Evolutionary conservation across 1,140 invertebrate genomes (phyloP).

Genomic region (Halictus rubicundus): DNA sequence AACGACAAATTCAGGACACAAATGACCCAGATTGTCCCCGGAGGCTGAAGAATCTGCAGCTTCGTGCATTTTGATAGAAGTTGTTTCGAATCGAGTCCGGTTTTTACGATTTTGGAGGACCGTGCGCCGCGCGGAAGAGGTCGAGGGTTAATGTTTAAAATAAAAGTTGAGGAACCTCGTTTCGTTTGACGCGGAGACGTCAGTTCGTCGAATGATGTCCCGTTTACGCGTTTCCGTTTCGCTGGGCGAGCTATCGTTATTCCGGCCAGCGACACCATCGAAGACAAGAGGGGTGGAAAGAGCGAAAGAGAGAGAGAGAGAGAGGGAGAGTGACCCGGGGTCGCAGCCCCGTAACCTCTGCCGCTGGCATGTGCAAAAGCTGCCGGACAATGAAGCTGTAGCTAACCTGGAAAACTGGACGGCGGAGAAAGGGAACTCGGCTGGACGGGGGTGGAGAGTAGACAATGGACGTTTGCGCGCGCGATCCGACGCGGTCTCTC

Average conservation of each 20-base stretch:
- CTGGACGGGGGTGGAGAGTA: conserved; percentile 9
- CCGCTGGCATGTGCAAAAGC: conserved; percentile 35
- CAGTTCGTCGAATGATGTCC: neutral
- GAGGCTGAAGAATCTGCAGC: too few relatives aligned
- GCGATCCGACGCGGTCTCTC: neutral
- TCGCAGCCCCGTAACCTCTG: conserved; percentile 29
- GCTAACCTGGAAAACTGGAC: conserved; percentile 45
- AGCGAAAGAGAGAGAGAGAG: neutral
- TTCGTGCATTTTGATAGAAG: too few relatives aligned
- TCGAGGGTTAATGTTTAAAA: too few relatives aligned
- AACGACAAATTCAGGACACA: too few relatives aligned
- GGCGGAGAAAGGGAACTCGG: conserved; percentile 12
- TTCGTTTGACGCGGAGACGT: too few relatives aligned
- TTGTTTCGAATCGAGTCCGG: too few relatives aligned
- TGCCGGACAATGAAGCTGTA: conserved; percentile 40
- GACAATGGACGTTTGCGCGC: neutral
- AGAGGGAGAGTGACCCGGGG: neutral
- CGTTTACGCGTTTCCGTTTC: conserved; percentile 22
- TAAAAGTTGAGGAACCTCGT: too few relatives aligned
- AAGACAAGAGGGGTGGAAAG: neutral
- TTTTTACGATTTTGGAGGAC: too few relatives aligned
- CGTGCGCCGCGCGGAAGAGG: too few relatives aligned
- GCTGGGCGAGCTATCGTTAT: neutral
- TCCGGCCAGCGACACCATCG: neutral
- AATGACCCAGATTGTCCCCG: too few relatives aligned